phyloP scores from a whole-genome alignment of 1,140 invertebrate species.

The Drosophila prosaltans region DNA sequence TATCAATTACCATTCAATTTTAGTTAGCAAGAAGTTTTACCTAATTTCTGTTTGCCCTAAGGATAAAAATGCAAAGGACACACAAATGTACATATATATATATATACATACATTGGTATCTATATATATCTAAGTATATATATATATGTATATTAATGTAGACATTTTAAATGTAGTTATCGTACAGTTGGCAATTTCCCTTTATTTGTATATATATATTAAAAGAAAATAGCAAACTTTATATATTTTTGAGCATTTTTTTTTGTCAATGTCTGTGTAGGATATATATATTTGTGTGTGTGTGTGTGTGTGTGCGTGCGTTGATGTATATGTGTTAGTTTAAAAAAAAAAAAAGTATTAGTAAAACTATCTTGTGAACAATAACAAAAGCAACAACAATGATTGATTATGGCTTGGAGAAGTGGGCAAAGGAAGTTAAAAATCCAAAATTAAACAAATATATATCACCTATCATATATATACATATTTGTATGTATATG shows the following conservation, averaged over 20 bases:
- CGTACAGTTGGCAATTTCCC: not conserved
- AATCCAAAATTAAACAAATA: slow-evolving; percentile 27
- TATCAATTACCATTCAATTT: not conserved
- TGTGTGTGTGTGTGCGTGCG: slow-evolving; percentile 31
- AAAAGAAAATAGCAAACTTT: slow-evolving; percentile 49
- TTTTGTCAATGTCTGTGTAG: slow-evolving; percentile 51
- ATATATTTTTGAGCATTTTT: slow-evolving; percentile 78
- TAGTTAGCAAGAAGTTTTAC: no score
- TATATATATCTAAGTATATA: slow-evolving; percentile 38
- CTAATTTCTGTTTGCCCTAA: not conserved
- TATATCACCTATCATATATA: slow-evolving; percentile 49
- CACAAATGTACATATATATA: not conserved
- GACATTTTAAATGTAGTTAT: not conserved
- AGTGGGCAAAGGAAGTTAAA: not conserved
- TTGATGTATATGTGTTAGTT: slow-evolving; percentile 21
- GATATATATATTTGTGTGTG: slow-evolving; percentile 36
- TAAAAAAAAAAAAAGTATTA: slow-evolving; percentile 46
- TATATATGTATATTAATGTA: slow-evolving; percentile 19
- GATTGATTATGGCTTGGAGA: slow-evolving; percentile 7
- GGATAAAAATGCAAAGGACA: not conserved
- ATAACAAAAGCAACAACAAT: slow-evolving; percentile 27
- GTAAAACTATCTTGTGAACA: slow-evolving; percentile 49
- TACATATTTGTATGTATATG: slow-evolving; percentile 19
- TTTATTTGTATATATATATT: slow-evolving; percentile 25
- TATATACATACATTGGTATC: slow-evolving; percentile 25